phyloP scores from a whole-genome alignment of 1,140 invertebrate genomes.

The Calephelis nemesis region DNA sequence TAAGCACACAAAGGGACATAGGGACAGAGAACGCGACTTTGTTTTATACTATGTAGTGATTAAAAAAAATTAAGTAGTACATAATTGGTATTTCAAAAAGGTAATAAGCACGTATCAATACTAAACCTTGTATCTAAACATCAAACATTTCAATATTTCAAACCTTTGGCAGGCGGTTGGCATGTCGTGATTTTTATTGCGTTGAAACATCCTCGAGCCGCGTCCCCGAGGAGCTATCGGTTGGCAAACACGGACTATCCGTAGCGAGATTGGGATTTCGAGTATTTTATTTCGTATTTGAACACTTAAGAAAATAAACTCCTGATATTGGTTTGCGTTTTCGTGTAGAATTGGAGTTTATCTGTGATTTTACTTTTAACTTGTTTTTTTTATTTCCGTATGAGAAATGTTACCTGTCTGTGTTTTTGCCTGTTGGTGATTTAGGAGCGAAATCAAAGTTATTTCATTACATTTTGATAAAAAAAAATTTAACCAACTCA shows the following conservation, averaged over 20 bases:
- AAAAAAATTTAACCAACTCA: too few species aligned
- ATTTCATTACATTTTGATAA: too few species aligned
- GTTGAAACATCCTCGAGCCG: conserved; percentile 43
- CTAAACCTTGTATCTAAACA: not conserved
- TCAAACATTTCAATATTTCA: conserved; percentile 1
- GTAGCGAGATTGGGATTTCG: conserved; percentile 44
- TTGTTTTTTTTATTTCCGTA: not conserved
- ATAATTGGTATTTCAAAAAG: too few species aligned
- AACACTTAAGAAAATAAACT: conserved; percentile 32
- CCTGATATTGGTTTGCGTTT: conserved; percentile 17
- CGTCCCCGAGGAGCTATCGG: conserved; percentile 63
- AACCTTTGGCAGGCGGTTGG: conserved; percentile 8
- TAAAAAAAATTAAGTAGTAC: too few species aligned
- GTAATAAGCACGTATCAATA: too few species aligned
- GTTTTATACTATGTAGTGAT: too few species aligned
- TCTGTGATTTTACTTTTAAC: not conserved
- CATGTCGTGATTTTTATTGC: conserved; percentile 47
- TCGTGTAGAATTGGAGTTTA: conserved; percentile 7
- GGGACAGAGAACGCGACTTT: too few species aligned
- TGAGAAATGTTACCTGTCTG: too few species aligned
- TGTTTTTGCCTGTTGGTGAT: too few species aligned
- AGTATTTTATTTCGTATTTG: conserved; percentile 41
- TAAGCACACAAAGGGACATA: too few species aligned
- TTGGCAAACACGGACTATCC: conserved; percentile 60
- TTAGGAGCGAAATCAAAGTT: too few species aligned